A percentile compares a stretch with the other conserved stretches of the same genome.
These are phyloP conservation scores for Falco punctatus DNA, from an alignment of 2,113 vertebrate species.

Conservation along the genomic window DNA sequence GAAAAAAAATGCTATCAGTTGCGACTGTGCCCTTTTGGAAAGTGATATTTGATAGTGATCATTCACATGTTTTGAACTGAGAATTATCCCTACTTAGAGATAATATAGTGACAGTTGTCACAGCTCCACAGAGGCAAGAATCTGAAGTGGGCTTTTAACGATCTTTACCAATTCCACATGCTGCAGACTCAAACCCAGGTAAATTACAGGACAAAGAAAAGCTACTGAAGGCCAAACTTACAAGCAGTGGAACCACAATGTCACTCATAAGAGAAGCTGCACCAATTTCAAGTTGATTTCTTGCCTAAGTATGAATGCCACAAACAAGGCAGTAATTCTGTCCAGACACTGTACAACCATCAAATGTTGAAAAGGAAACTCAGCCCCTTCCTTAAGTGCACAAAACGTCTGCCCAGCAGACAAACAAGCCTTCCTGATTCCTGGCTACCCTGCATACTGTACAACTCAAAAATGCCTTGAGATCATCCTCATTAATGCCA, in stretches of 20 bases:
- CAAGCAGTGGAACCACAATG: accelerated
- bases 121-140: background rate
- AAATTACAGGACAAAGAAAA: background rate
- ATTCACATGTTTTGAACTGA: background rate
- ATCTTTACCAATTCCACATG: background rate
- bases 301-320: background rate
- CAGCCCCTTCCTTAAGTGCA: background rate
- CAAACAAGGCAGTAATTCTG: background rate
- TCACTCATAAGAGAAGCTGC: accelerated
- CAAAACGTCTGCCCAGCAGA: background rate
- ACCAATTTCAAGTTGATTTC: background rate
- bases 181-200: background rate
- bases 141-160: background rate
- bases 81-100: background rate
- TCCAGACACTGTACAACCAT: background rate
- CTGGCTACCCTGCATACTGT: background rate
- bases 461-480: background rate
- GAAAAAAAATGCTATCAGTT: background rate
- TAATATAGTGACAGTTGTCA: background rate
- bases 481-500: background rate
- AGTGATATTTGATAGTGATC: conserved; percentile 7
- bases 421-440: background rate
- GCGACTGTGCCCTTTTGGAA: background rate
- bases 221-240: background rate
- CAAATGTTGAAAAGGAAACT: background rate